Evolutionary conservation across 2,113 vertebrate genomes (phyloP), one percentile per base, ranked within the genome.

Genomic region (Willisornis vidua): DNA sequence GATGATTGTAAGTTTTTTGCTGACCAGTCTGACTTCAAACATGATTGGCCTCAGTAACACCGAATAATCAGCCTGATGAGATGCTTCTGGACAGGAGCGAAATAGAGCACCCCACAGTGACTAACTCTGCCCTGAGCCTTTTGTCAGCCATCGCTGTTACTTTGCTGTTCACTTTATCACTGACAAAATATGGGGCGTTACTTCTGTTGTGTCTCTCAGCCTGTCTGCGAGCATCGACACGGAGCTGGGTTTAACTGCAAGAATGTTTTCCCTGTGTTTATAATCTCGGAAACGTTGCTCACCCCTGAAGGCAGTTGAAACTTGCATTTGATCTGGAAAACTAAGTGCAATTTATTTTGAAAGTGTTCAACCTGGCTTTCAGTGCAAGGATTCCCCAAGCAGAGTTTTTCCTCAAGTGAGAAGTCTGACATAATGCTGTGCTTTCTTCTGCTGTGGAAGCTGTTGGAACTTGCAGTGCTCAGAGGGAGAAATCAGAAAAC

Each of bases 391-490:
- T 81, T 85, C 46, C 18, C 31, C 70, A 72, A 86, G 63, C 23
- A 80, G 63, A 26, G 2, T 59, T 81, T 43, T 84, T 77, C 37
- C 55, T 82, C 23, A 29, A 46, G 22, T 59, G 55, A 43, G 37
- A 31, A 66, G 33, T 75, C 46, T 91, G 82, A 58, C 26, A 25
- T 82, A 39, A 43, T 74, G 67, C 59, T 85, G 59, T 54, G 3
- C 12, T 77, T 71, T 46, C 14, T 76, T 71, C 16, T 81, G 39
- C 31, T 79, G 19, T 61, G 86, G 71, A 68, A 57, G 52, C 79
- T 93, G 63, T 72, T 94, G 59, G 63, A 91, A 85, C 76, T 93
- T 88, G 61, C 6, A 55, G 43, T 74, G n/a, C 83, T 95, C 1
- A 3, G 45, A 77, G 5, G 31, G 55, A 25, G 65, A 62, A 73